Evolutionary conservation across 2,797 vertebrate species (phyloP).

Genomic region (Macropodus opercularis): DNA sequence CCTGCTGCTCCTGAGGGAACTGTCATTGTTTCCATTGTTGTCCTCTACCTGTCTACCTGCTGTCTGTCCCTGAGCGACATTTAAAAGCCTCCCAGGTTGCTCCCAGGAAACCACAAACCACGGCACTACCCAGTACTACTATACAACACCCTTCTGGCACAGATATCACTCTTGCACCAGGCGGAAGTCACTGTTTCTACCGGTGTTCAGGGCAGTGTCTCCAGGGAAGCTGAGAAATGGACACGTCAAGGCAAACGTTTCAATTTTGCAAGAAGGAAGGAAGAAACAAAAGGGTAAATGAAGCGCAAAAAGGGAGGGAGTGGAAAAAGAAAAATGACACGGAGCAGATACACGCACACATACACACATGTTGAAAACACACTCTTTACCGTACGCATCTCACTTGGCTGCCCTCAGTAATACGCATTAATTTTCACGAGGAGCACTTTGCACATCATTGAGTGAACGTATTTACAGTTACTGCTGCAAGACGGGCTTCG

Average conservation of each 20-base stretch:
- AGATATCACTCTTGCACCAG: conserved; percentile 65
- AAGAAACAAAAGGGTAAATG: conserved; percentile 19
- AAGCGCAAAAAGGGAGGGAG: not conserved
- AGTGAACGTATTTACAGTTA: conserved; percentile 34
- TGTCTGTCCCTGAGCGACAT: conserved; percentile 70
- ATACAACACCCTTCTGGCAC: conserved; percentile 65
- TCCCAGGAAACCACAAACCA: conserved; percentile 72
- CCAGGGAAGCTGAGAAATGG: conserved; percentile 46
- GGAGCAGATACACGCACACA: conserved; percentile 24
- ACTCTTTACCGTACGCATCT: conserved; percentile 33
- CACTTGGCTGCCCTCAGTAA: conserved; percentile 30
- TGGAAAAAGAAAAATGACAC: conserved; percentile 3
- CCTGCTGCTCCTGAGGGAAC: conserved; percentile 59
- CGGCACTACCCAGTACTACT: conserved; percentile 40
- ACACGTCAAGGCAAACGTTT: conserved; percentile 43
- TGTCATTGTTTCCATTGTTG: conserved; percentile 74
- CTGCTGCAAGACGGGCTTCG: conserved; percentile 19
- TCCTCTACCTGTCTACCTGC: conserved; percentile 72
- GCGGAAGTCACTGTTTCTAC: conserved; percentile 54
- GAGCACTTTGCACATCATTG: conserved; percentile 31
- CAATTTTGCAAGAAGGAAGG: conserved; percentile 21
- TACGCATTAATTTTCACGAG: conserved; percentile 24
- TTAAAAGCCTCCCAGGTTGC: conserved; percentile 75
- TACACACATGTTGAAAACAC: conserved; percentile 48
- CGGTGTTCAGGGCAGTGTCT: conserved; percentile 33